Conservation (phyloP, 2,113 vertebrate genomes). For the Taxidea taxus region DNA sequence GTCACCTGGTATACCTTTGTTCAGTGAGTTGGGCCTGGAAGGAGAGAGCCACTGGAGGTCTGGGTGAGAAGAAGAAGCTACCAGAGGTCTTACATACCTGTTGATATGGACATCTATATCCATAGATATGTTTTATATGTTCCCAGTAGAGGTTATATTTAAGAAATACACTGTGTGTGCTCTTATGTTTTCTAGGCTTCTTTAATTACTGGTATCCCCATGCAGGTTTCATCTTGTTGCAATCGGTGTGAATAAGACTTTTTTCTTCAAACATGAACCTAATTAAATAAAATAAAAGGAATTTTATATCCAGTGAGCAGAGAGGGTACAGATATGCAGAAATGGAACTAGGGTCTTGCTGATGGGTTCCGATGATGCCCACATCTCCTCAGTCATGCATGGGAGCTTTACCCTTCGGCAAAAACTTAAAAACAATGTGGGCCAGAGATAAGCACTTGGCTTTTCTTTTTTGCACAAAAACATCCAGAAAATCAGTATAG, state of each 20-base stretch:
- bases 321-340: background rate
- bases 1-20: too few species aligned
- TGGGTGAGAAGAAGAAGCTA: background rate
- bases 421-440: background rate
- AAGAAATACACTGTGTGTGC: background rate
- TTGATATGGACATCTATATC: too few species aligned
- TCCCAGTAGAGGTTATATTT: background rate
- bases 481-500: too few species aligned
- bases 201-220: background rate
- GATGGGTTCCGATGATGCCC: background rate
- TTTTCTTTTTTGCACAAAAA: background rate
- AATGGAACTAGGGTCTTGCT: accelerated
- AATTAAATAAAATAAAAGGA: background rate
- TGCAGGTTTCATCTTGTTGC: background rate
- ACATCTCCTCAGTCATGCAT: accelerated
- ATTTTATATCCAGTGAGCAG: too few species aligned
- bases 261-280: background rate
- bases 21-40: too few species aligned
- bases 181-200: background rate
- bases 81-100: accelerated
- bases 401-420: background rate
- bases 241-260: background rate
- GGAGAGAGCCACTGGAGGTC: background rate
- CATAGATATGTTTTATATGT: background rate
- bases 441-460: background rate